phyloP scores from a whole-genome alignment of 2,113 vertebrate species.

The Zosterops japonicus region DNA sequence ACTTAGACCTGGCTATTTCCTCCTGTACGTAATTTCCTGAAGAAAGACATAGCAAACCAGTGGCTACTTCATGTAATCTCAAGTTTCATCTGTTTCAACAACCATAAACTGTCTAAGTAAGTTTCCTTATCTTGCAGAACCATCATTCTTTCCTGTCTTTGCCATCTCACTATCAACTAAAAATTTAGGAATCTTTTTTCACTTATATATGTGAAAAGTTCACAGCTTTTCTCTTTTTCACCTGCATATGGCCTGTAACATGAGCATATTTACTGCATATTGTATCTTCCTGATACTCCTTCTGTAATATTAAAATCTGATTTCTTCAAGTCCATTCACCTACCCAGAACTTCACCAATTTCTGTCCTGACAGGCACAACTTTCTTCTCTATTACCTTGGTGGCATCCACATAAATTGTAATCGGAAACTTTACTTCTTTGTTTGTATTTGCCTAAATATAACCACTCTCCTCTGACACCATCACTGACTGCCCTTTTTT shows the following conservation, averaged over 20 bases:
- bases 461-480: not conserved
- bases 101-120: not conserved
- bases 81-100: not conserved
- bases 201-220: not conserved
- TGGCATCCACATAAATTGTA: not conserved
- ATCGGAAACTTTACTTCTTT: not conserved
- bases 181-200: not conserved
- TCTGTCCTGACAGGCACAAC: not conserved
- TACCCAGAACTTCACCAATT: not conserved
- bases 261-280: not conserved
- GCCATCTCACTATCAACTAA: not conserved
- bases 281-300: not conserved
- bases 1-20: slow-evolving; percentile 33
- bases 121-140: not conserved
- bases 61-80: slow-evolving; percentile 3
- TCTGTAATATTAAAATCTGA: not conserved
- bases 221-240: not conserved
- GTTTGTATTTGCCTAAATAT: not conserved
- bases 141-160: not conserved
- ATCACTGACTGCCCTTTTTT: not conserved
- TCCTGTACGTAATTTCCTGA: slow-evolving; percentile 39
- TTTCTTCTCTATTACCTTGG: not conserved
- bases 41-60: not conserved
- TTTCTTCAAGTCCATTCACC: not conserved
- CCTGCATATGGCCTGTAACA: not conserved